Evolutionary conservation across 35 echinoderm and acorn worm species (phyloP), one percentile per base, ranked within the genome.

Genomic region (Strongylocentrotus purpuratus): DNA sequence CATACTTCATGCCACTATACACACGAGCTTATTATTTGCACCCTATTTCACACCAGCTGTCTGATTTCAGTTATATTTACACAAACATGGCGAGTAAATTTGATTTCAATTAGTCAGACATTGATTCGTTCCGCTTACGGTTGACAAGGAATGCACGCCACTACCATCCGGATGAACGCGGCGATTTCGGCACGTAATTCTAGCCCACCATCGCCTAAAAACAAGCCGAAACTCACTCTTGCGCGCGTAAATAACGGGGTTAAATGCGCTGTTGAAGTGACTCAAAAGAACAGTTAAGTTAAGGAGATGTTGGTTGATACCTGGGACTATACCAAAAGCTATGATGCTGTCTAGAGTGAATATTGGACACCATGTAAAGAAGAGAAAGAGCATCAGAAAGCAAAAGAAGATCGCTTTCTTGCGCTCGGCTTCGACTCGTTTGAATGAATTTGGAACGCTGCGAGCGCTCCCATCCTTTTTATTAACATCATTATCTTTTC

Each of bases 211-310:
- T 31, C 78, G 70, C 22, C 85, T 95, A 70, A 97, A 97, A 9
- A 94, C 94, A 18, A 58, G 18, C 31, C 97, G 46, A 48, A 97
- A 97, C 45, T 97, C 97, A 31, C 94, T 94, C 65, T 97, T 97
- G 18, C 88, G 88, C 15, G 94, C 71, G 91, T 97, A 97, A 46
- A 97, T 90, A 5, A 97, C 28, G 25, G 97, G 97, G 95, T 97
- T 97, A 32, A 97, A 89, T 0, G 95, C 97, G 50, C 97, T 97
- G 35, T 97, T 97, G 31, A 96, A 95, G 52, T 97, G 97, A 9
- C 95, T 96, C 25, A 97, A 45, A 7, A 97, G 46, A 3, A 97
- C 97, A 11, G 95, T 94, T 18, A 94, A 48, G 85, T 97, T 97
- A 35, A 97, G 94, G 5, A 96, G 11, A 25, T 93, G 71, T 88